A percentile compares a stretch with the other conserved stretches of the same genome.
Evolutionary conservation across 1,140 invertebrate species (phyloP).

Genomic region (Euwallacea similis): DNA sequence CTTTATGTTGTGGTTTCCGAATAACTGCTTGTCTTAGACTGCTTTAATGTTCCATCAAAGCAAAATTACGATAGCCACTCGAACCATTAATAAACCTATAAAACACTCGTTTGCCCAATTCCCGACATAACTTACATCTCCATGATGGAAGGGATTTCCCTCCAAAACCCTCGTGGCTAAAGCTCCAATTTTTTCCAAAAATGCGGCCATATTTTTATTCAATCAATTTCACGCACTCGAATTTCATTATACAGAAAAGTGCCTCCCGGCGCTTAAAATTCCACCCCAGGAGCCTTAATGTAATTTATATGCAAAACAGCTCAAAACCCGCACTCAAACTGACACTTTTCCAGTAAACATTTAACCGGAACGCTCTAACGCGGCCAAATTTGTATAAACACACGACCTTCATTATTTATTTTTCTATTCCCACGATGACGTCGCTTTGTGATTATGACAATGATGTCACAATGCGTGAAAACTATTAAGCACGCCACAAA

Average conservation of each 20-base stretch:
- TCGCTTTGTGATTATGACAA: no score
- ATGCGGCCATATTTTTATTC: background rate
- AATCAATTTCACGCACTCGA: background rate
- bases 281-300: background rate
- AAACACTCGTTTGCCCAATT: no score
- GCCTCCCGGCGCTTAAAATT: background rate
- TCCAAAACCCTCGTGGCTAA: slow-evolving; percentile 5
- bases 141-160: background rate
- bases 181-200: background rate
- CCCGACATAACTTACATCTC: background rate
- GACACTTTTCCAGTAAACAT: slow-evolving; percentile 13
- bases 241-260: no score
- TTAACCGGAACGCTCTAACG: background rate
- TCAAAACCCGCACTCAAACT: slow-evolving; percentile 13
- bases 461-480: no score
- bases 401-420: background rate
- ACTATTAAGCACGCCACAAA: no score
- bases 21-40: no score
- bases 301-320: slow-evolving; percentile 15
- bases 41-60: no score
- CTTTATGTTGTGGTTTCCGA: no score
- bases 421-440: background rate
- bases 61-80: no score
- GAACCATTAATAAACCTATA: no score
- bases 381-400: no score